Evolutionary conservation across 2,113 vertebrate species (phyloP).

Genomic region (Chrysemys picta): DNA sequence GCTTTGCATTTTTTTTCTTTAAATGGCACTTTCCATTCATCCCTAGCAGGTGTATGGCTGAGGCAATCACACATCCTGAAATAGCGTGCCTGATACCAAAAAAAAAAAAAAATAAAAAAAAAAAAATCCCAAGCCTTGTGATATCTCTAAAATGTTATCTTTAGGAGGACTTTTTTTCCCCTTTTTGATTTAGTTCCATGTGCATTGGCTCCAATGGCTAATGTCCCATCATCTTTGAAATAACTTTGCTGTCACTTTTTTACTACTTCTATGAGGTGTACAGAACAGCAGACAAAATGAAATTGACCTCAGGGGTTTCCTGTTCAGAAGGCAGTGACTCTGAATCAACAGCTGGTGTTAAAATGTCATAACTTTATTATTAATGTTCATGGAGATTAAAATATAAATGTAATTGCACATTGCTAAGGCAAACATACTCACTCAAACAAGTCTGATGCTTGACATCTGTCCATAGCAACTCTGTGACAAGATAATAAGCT

Average conservation of each 20-base stretch:
- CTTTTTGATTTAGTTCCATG: not conserved
- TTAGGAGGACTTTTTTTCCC: not conserved
- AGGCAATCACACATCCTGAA: not conserved
- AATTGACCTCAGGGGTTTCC: slow-evolving; percentile 33
- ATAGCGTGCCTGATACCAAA: not conserved
- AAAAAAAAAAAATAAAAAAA: not conserved
- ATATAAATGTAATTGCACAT: slow-evolving; percentile 24
- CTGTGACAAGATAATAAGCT: slow-evolving; percentile 32
- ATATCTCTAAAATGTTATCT: not conserved
- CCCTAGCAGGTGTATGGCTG: not conserved
- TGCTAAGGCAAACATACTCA: slow-evolving; percentile 13
- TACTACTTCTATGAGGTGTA: not conserved
- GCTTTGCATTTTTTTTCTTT: not conserved
- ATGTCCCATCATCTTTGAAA: not conserved
- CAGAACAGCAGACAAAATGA: not conserved
- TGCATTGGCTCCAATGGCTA: not conserved
- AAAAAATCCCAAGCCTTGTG: not conserved
- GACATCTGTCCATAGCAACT: slow-evolving; percentile 10
- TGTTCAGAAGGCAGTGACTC: slow-evolving; percentile 34
- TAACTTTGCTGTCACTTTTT: not conserved
- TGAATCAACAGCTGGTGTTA: slow-evolving; percentile 52
- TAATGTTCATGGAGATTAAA: slow-evolving; percentile 39
- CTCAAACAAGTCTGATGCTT: slow-evolving; percentile 24
- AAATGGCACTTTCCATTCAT: not conserved
- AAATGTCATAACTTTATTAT: slow-evolving; percentile 23